Evolutionary conservation across 2,113 vertebrate genomes (phyloP).

Genomic region (Macrotis lagotis): DNA sequence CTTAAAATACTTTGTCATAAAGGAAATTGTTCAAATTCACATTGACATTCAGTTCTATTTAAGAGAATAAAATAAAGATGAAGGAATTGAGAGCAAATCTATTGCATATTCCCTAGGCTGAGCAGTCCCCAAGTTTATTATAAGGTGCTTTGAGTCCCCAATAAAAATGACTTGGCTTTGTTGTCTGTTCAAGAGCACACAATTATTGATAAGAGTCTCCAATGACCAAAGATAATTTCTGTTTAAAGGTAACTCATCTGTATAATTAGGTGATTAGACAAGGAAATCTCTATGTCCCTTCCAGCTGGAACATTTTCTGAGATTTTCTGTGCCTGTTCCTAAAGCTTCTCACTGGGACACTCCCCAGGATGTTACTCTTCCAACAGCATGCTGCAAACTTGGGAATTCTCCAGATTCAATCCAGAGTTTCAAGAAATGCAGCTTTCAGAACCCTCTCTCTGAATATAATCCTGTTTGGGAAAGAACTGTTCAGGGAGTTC

Average conservation of each 20-base stretch:
- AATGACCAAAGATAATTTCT: conserved; percentile 40
- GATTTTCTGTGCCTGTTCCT: not conserved
- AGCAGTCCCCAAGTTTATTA: not conserved
- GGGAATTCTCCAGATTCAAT: not conserved
- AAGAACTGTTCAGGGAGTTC: not conserved
- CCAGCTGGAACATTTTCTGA: not conserved
- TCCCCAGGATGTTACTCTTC: not conserved
- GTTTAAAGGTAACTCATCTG: conserved; percentile 12
- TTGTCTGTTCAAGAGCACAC: not conserved
- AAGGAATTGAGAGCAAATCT: not conserved
- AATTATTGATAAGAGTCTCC: conserved; percentile 45
- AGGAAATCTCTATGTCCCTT: not conserved
- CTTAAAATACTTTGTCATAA: not conserved
- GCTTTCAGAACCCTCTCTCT: conserved; percentile 11
- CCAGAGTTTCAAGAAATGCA: not conserved
- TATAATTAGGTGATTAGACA: not conserved
- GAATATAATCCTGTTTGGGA: not conserved
- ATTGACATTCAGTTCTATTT: conserved; percentile 29
- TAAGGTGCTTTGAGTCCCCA: not conserved
- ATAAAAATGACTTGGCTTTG: not conserved
- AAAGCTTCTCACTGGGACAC: not conserved
- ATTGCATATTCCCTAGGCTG: not conserved
- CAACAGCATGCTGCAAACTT: not conserved
- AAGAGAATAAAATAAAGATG: conserved; percentile 8
- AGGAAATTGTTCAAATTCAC: conserved; percentile 8